Base-by-base conservation (phyloP, 2,888 invertebrate genomes). In the Drosophila antonietae region DNA sequence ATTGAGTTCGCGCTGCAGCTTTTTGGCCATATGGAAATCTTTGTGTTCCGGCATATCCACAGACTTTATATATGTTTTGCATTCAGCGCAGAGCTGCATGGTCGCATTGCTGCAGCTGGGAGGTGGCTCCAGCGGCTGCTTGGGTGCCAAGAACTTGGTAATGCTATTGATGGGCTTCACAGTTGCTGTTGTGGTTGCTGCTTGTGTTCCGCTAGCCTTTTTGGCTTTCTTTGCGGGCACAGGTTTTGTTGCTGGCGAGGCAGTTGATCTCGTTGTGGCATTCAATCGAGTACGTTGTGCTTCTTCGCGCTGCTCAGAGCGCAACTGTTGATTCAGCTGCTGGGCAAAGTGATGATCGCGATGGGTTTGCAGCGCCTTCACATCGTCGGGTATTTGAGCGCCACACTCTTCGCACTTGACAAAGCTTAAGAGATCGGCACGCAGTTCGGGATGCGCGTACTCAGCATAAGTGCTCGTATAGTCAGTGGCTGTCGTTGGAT, bases 1-100 rank as follows among this genome's bases (percentile, higher is more conserved):
- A 74, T 92, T 92, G 0, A 92, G 72, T 71, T 92, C 83, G 0
- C 80, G 81, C 60, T 92, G 97, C 59, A 98, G 91, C 88, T 95
- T 95, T 89, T 95, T 95, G 7, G 98, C 98, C 83, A 96, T 94
- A 92, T 98, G 98, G 91, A 95, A 97, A 93, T 98, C 98, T 83
- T 94, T 92, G 93, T 98, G 98, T 89, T 97, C 96, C 1, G 94
- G 91, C 81, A 96, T 93, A 69, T 95, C 95, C 71, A 94, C 94
- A 5, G 94, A 78, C 14, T 94, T 91, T 60, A 98, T 93, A 71
- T 91, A 93, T 89, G 95, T 94, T 33, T 94, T 93, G 92, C 98
- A 98, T 89, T 96, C 95, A 0, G 93, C 81, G 92, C 98, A 98
- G 49, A 91, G 92, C 84, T 80, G 66, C 51, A 93, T 93, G 31